Percentiles rank a stretch among this genome's conserved stretches.
These are phyloP conservation scores for Zoanthus solanderi DNA, from an alignment of 92 coral and sea anemone genomes.

Conservation along the genomic window DNA sequence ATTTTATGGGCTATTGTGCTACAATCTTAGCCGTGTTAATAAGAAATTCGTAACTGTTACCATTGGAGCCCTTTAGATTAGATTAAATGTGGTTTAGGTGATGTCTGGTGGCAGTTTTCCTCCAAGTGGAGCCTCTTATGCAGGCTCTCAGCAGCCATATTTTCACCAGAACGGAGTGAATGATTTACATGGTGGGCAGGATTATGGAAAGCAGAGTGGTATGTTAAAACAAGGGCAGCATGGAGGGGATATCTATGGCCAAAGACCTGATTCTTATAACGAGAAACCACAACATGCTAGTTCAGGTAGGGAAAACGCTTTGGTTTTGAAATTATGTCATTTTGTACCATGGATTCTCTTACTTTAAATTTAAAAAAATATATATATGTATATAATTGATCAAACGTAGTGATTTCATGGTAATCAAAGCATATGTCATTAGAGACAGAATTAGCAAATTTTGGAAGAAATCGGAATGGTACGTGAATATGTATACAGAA, in stretches of 20 bases:
- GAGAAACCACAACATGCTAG: slow-evolving; percentile 5
- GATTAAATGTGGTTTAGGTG: slow-evolving; percentile 68
- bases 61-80: slow-evolving; percentile 16
- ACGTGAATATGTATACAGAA: no score
- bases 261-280: background rate
- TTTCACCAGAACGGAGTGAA: slow-evolving; percentile 73
- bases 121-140: slow-evolving; percentile 77
- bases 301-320: slow-evolving; percentile 34
- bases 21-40: background rate
- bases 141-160: slow-evolving; percentile 79
- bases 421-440: background rate
- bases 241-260: slow-evolving; percentile 20
- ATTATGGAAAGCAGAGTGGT: slow-evolving; percentile 62
- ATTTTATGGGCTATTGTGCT: slow-evolving; percentile 14
- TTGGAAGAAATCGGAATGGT: background rate
- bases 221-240: slow-evolving; percentile 62
- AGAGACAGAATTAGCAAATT: background rate
- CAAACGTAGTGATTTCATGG: background rate
- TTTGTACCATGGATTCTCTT: slow-evolving; percentile 2
- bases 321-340: slow-evolving; percentile 36
- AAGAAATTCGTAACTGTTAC: background rate
- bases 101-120: slow-evolving; percentile 86
- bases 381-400: background rate
- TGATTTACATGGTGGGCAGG: slow-evolving; percentile 67
- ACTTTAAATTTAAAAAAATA: background rate